Evolutionary conservation across 2,113 vertebrate species (phyloP).

Genomic region (Climacteris rufus): DNA sequence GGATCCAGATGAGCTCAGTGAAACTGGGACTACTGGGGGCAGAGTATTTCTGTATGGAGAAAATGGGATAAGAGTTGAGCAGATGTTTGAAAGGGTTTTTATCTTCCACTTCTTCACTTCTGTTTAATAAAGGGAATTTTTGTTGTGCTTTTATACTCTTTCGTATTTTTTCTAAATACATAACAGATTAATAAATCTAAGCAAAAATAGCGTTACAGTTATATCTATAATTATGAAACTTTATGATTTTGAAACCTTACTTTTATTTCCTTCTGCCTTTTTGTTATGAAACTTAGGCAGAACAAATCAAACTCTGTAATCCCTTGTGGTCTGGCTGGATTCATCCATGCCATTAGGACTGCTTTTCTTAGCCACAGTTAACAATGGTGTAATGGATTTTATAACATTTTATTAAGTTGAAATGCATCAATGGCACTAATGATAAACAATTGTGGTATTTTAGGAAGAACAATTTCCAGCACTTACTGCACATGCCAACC

Average conservation of each 20-base stretch:
- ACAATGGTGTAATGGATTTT: conserved; percentile 13
- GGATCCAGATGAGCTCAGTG: neutral
- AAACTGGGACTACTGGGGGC: neutral
- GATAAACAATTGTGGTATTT: conserved; percentile 38
- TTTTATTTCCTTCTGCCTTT: neutral
- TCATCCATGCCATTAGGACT: conserved; percentile 17
- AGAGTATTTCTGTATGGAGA: neutral
- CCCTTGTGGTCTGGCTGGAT: conserved; percentile 9
- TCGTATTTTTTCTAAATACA: neutral
- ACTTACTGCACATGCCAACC: neutral
- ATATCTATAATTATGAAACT: neutral
- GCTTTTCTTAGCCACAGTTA: conserved; percentile 53
- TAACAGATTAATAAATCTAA: neutral
- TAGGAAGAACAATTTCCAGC: conserved; percentile 23
- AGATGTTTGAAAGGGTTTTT: neutral
- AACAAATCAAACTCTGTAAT: neutral
- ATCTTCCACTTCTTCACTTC: neutral
- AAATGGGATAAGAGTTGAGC: neutral
- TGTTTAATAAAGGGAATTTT: neutral
- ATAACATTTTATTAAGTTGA: conserved; percentile 55
- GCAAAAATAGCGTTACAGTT: neutral
- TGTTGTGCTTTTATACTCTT: neutral
- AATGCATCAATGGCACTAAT: conserved; percentile 20
- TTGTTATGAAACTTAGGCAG: neutral
- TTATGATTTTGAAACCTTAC: neutral